Evolutionary conservation across 2,113 vertebrate genomes (phyloP).

Genomic region (Sander vitreus): DNA sequence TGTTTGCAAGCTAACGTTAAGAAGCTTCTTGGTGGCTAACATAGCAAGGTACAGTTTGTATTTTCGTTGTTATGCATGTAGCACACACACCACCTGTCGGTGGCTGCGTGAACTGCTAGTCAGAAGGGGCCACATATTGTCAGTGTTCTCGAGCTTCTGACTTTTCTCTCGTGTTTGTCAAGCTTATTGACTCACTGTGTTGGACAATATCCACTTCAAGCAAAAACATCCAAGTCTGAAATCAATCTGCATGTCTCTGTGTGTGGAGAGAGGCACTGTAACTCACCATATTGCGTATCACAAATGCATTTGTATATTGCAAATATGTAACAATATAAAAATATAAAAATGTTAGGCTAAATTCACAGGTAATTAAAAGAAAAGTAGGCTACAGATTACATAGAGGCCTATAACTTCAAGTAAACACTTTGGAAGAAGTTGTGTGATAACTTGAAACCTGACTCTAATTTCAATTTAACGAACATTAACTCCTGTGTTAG

Average conservation of each 20-base stretch:
- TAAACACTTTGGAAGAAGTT: background rate
- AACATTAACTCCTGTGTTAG: too few species aligned
- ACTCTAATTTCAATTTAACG: background rate
- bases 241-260: background rate
- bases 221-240: background rate
- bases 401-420: background rate
- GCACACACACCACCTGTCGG: slow-evolving; percentile 75
- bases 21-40: slow-evolving; percentile 68
- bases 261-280: background rate
- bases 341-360: background rate
- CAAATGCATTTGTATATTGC: background rate
- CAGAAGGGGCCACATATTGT: background rate
- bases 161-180: background rate
- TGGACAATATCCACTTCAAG: background rate
- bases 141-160: background rate
- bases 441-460: background rate
- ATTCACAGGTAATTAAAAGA: background rate
- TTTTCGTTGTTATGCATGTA: slow-evolving; percentile 60
- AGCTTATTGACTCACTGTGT: background rate
- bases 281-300: background rate
- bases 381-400: background rate
- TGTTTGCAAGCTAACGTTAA: slow-evolving; percentile 46
- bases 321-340: background rate
- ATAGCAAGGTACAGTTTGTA: slow-evolving; percentile 72
- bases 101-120: slow-evolving; percentile 17